Conservation (phyloP, 1,140 invertebrate species). For the Pteromalus puparum region DNA sequence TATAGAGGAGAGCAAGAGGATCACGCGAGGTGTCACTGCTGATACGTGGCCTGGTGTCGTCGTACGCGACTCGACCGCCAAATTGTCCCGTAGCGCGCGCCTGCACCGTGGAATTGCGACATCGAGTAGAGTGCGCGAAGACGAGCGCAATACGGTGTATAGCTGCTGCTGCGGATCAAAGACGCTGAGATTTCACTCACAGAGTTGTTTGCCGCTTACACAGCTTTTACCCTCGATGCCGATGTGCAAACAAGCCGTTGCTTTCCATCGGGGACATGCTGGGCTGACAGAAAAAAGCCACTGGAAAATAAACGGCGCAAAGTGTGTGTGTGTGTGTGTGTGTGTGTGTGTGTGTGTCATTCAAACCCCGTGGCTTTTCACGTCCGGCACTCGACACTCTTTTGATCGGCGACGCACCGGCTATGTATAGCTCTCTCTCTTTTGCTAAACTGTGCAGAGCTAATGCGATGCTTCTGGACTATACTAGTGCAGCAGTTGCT, state of each 20-base stretch:
- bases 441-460: not conserved
- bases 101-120: not conserved
- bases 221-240: too few species aligned
- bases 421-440: not conserved
- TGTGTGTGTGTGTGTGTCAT: too few species aligned
- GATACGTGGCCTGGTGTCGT: slow-evolving; percentile 5
- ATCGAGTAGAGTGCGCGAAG: not conserved
- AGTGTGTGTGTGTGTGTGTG: not conserved
- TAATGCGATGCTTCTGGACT: not conserved
- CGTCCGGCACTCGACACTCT: not conserved
- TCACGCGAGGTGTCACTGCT: slow-evolving; percentile 16
- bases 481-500: not conserved
- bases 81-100: not conserved
- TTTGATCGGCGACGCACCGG: not conserved
- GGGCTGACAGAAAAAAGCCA: too few species aligned
- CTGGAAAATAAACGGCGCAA: too few species aligned
- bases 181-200: not conserved
- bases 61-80: slow-evolving; percentile 38
- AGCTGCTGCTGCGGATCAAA: not conserved
- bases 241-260: not conserved
- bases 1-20: not conserved
- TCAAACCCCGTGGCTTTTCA: not conserved
- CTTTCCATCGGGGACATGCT: too few species aligned
- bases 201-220: not conserved
- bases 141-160: not conserved